Percentiles rank a stretch among this genome's conserved stretches.
phyloP scores from a whole-genome alignment of 1,140 invertebrate species.

The Aphelenchoides avenae region DNA sequence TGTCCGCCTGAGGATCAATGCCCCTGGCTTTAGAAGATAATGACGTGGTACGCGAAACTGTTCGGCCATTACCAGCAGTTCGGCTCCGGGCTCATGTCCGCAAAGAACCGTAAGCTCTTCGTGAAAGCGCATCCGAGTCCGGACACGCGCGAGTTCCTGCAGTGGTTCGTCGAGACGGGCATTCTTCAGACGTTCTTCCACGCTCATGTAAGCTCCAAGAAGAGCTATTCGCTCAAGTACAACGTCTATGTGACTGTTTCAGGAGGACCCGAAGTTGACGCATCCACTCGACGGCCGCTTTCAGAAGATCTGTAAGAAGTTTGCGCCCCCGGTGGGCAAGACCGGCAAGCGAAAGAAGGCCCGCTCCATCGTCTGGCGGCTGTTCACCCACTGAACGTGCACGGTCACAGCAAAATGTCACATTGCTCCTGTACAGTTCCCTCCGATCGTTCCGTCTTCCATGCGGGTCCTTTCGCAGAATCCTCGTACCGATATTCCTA shows the following conservation, averaged over 20 bases:
- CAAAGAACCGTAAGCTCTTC: conserved; percentile 38
- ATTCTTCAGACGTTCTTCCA: conserved; percentile 21
- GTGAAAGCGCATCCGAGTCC: conserved; percentile 31
- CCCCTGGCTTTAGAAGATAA: conserved; percentile 19
- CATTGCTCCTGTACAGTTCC: too few species aligned
- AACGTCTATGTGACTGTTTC: not conserved
- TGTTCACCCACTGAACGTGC: conserved; percentile 32
- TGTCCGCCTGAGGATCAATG: conserved; percentile 9
- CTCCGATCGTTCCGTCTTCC: too few species aligned
- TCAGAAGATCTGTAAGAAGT: conserved; percentile 38
- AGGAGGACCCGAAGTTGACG: not conserved
- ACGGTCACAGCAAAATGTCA: conserved; percentile 8
- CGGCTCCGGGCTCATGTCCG: conserved; percentile 26
- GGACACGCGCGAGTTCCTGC: conserved; percentile 27
- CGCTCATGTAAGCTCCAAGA: not conserved
- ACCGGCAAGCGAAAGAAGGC: conserved; percentile 35
- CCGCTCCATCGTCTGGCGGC: conserved; percentile 31
- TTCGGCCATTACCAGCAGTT: conserved; percentile 37
- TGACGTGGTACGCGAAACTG: conserved; percentile 40
- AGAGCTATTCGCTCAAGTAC: not conserved
- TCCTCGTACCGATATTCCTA: too few species aligned
- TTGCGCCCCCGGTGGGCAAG: conserved; percentile 31
- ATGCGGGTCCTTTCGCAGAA: too few species aligned
- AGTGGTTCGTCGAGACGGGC: conserved; percentile 32
- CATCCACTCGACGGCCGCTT: conserved; percentile 22